These are phyloP conservation scores for Conus canariensis DNA, from an alignment of 2,888 invertebrate genomes.

Conservation along the genomic window DNA sequence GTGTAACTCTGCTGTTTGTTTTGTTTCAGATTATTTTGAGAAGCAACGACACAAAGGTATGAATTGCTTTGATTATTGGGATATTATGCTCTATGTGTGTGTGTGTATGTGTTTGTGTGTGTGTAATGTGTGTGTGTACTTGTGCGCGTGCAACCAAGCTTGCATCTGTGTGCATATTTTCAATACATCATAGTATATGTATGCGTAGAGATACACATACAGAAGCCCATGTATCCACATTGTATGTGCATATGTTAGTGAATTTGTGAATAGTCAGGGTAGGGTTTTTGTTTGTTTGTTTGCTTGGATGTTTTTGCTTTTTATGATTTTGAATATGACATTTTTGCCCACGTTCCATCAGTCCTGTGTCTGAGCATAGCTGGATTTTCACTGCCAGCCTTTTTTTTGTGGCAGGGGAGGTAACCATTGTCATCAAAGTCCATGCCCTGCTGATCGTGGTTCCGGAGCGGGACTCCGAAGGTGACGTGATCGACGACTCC, in stretches of 20 bases:
- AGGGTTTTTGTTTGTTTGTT: neutral
- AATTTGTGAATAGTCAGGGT: neutral
- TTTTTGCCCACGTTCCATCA: neutral
- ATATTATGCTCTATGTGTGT: no score
- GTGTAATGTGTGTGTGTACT: no score
- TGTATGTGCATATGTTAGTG: neutral
- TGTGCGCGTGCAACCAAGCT: no score
- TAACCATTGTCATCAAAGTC: constrained; percentile 69
- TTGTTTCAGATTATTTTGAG: constrained; percentile 68
- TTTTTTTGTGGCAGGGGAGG: constrained; percentile 62
- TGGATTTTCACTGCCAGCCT: neutral
- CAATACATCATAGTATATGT: no score
- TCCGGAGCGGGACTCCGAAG: constrained; percentile 59
- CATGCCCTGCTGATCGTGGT: constrained; percentile 68
- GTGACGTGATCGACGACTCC: constrained; percentile 53
- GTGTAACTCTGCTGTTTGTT: neutral
- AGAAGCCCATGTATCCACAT: no score
- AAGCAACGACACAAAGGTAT: constrained; percentile 72
- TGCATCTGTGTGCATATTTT: no score
- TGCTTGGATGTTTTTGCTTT: neutral
- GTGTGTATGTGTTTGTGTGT: no score
- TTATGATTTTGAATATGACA: neutral
- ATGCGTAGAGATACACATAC: neutral
- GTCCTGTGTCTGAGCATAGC: neutral
- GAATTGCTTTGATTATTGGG: neutral